Percentiles rank a stretch among this genome's conserved stretches.
Conservation (phyloP, 2,797 vertebrate genomes). For the Nyctalus aviator region DNA sequence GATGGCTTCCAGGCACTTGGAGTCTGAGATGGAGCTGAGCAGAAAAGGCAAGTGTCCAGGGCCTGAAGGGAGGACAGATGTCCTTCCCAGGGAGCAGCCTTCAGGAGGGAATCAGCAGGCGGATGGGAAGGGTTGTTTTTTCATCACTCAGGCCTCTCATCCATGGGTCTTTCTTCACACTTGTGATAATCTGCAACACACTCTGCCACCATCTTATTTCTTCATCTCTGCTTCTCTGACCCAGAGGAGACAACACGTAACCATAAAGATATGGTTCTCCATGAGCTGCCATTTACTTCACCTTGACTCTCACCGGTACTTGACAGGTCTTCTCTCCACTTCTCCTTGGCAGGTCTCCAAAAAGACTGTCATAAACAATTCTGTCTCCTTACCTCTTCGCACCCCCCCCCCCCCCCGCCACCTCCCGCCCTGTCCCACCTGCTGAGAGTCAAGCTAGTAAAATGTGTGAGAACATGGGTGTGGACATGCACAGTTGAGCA, state of each 20-base stretch:
- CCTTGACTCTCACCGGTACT: not conserved
- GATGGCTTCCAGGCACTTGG: not conserved
- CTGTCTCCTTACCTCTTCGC: not conserved
- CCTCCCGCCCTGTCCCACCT: not conserved
- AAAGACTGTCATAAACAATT: not conserved
- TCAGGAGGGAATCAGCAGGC: not conserved
- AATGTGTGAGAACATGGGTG: not conserved
- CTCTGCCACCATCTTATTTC: not conserved
- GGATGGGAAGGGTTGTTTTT: not conserved
- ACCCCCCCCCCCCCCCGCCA: too few species aligned
- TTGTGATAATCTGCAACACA: not conserved
- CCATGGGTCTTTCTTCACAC: not conserved
- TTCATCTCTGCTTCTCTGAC: not conserved
- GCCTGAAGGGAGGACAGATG: not conserved
- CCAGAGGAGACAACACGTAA: not conserved
- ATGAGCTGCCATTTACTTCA: not conserved
- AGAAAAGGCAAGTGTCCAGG: not conserved
- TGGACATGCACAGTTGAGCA: not conserved
- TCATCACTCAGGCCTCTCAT: not conserved
- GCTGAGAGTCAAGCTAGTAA: not conserved
- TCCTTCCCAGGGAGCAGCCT: not conserved
- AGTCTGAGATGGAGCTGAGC: not conserved
- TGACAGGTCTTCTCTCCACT: not conserved
- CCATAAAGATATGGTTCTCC: not conserved
- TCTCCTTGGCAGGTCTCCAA: not conserved